Evolutionary conservation across 2,113 vertebrate genomes (phyloP).

Genomic region (Terrapene triunguis): DNA sequence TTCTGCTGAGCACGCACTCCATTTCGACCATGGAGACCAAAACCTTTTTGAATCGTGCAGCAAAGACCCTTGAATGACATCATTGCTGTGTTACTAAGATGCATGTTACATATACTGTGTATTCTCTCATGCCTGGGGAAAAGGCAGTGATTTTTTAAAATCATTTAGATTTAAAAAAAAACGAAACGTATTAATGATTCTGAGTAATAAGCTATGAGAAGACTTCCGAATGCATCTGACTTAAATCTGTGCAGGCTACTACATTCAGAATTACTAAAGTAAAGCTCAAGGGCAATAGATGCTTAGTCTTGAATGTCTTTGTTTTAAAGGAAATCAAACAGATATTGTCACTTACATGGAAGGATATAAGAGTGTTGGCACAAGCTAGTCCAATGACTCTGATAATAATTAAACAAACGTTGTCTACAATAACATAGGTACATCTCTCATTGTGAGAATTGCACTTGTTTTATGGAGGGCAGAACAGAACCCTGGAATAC

Average conservation of each 20-base stretch:
- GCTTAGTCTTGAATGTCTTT: conserved; percentile 30
- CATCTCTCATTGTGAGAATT: not conserved
- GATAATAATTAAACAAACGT: not conserved
- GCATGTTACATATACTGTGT: fast-evolving
- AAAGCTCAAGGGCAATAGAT: conserved; percentile 15
- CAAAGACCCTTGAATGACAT: conserved; percentile 75
- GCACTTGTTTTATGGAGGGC: not conserved
- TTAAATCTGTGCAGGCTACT: not conserved
- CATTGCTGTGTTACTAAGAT: not conserved
- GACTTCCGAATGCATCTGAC: not conserved
- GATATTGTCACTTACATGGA: conserved; percentile 29
- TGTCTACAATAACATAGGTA: not conserved
- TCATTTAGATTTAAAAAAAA: not conserved
- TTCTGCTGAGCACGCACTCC: conserved; percentile 89
- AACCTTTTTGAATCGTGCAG: conserved; percentile 65
- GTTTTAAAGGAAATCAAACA: conserved; percentile 47
- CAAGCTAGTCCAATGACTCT: not conserved
- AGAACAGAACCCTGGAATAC: conserved; percentile 10
- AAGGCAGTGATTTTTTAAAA: fast-evolving
- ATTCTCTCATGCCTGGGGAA: not conserved
- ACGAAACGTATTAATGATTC: not conserved
- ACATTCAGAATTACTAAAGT: conserved; percentile 26
- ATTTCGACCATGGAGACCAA: conserved; percentile 92
- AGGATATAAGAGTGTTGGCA: not conserved
- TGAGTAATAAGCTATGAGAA: conserved; percentile 30